Percentiles rank a stretch among this genome's conserved stretches.
phyloP scores from a whole-genome alignment of 2,113 vertebrate species.

The Lepisosteus oculatus region DNA sequence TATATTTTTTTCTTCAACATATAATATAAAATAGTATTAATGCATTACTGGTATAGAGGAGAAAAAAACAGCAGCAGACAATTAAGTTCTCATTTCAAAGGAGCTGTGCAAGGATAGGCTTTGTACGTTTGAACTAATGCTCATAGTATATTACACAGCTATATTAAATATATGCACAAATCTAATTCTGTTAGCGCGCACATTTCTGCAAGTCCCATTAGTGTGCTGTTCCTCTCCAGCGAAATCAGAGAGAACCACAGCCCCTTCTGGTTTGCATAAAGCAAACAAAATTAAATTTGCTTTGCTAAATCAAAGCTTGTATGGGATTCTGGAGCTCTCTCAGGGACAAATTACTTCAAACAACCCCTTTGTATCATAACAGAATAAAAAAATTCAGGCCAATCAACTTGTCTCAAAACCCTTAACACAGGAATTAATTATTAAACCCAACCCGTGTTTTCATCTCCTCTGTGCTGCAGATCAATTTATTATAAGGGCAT shows the following conservation, averaged over 20 bases:
- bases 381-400: constrained; percentile 94
- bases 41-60: constrained; percentile 54
- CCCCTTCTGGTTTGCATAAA: constrained; percentile 99
- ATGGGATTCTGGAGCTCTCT: constrained; percentile 97
- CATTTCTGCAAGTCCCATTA: constrained; percentile 90
- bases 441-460: constrained; percentile 84
- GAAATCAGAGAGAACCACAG: constrained; percentile 94
- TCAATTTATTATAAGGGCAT: constrained; percentile 68
- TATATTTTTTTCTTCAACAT: constrained; percentile 20
- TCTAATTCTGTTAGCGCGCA: constrained; percentile 87
- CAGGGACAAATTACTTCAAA: constrained; percentile 99
- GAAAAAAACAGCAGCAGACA: constrained; percentile 55
- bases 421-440: constrained; percentile 99
- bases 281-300: constrained; percentile 99
- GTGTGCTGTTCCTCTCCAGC: constrained; percentile 87
- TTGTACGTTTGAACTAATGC: constrained; percentile 75
- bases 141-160: constrained; percentile 74
- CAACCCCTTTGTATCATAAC: constrained; percentile 99
- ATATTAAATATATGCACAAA: constrained; percentile 87
- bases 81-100: constrained; percentile 68
- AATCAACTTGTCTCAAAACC: constrained; percentile 95
- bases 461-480: constrained; percentile 81
- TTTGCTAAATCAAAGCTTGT: constrained; percentile 99
- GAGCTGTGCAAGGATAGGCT: constrained; percentile 41
- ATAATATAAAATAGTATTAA: constrained; percentile 49